Evolutionary conservation across 2,113 vertebrate genomes (phyloP), one percentile per base, ranked within the genome.

Genomic region (Platysternon megacephalum): DNA sequence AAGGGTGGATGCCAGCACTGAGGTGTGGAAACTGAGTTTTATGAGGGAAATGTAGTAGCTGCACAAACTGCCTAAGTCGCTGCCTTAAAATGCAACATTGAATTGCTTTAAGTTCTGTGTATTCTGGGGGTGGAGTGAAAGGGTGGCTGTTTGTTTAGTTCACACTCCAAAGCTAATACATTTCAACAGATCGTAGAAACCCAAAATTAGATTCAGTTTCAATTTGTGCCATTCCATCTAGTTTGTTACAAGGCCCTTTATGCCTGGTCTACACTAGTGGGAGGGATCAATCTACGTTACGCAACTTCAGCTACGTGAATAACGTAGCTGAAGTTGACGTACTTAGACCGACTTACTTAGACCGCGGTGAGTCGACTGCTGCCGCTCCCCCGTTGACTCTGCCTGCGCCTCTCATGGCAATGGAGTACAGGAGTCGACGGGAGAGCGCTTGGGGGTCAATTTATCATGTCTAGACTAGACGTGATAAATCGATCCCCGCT

Each of bases 41-140:
- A 96, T 46, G 92, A 96, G 81, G 80, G 81, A 96, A 89, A 72
- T 1, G 28, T 86, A 94, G 91, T 28, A 84, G 56, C 90, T 94
- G 61, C 91, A 81, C 85, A 89, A 28, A 86, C 55, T 92, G 88
- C 61, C 88, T 88, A 91, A 55, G 94, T 95, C 96, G 82, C 17
- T 96, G 96, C 92, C 96, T 93, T 96, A 92, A 95, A 95, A 92
- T 11, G 39, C 81, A 89, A 52, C 87, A 83, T 96, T 94, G 96
- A 96, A 96, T 44, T 58, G n/a, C 74, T 91, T 85, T 95, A 94
- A 96, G 93, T 95, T 93, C 65, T 84, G 58, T 49, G 5, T 94
- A 52, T 72, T 96, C 92, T 87, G 87, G 56, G 48, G 81, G 72
- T 42, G 72, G 56, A 89, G 80, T 29, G 49, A 49, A 93, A 95